Conservation (phyloP, 1,140 invertebrate species). For the Drosophila pectinifera region DNA sequence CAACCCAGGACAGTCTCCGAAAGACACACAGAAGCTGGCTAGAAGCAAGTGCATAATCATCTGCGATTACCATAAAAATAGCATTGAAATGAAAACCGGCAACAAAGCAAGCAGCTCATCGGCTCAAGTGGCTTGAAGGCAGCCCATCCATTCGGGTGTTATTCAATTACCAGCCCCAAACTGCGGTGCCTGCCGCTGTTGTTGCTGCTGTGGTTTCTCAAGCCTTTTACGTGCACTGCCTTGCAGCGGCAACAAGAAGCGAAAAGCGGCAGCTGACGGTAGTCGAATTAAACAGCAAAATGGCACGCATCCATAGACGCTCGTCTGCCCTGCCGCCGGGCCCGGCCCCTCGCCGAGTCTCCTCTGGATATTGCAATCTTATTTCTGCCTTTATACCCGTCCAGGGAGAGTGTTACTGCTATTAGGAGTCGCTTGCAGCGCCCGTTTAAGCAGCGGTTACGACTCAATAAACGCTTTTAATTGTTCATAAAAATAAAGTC, state of each 20-base stretch:
- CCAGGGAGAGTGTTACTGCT: slow-evolving; percentile 17
- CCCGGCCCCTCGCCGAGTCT: slow-evolving; percentile 2
- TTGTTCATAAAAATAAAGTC: neutral
- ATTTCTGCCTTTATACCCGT: slow-evolving; percentile 14
- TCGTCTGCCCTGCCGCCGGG: slow-evolving; percentile 9
- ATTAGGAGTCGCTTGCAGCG: slow-evolving; percentile 6
- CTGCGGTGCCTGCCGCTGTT: slow-evolving; percentile 33
- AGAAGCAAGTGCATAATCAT: slow-evolving; percentile 32
- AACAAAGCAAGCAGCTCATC: slow-evolving; percentile 43
- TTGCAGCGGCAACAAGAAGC: slow-evolving; percentile 42
- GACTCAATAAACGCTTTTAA: neutral
- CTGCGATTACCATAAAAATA: slow-evolving; percentile 45
- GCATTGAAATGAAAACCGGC: slow-evolving; percentile 50
- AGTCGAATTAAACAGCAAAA: slow-evolving; percentile 78
- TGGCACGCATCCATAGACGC: slow-evolving; percentile 74
- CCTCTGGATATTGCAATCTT: slow-evolving; percentile 55
- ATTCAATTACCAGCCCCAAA: slow-evolving; percentile 71
- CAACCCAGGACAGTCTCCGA: slow-evolving; percentile 5
- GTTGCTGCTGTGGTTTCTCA: slow-evolving; percentile 52
- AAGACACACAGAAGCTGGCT: neutral
- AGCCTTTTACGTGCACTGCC: slow-evolving; percentile 67
- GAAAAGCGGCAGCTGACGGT: slow-evolving; percentile 64
- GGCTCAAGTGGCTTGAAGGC: slow-evolving; percentile 30
- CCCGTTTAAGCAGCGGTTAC: too few relatives aligned
- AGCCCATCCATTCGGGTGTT: slow-evolving; percentile 54